phyloP scores from a whole-genome alignment of 2,113 vertebrate genomes.

The Calidris pugnax region DNA sequence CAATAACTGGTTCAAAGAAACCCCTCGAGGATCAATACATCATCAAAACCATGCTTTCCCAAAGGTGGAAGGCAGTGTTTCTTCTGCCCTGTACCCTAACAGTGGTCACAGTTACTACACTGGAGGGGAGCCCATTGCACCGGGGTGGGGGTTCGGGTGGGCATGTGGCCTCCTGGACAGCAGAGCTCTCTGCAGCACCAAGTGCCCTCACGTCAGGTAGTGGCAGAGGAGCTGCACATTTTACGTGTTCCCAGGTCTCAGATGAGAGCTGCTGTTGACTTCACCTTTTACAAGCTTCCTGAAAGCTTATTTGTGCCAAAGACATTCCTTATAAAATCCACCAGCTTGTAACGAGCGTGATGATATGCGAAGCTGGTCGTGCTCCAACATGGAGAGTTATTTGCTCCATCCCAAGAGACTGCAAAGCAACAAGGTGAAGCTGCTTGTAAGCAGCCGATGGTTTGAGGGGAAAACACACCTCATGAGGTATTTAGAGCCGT shows the following conservation, averaged over 20 bases:
- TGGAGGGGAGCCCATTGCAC: not conserved
- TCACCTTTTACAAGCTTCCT: not conserved
- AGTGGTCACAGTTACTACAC: not conserved
- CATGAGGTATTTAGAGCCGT: not conserved
- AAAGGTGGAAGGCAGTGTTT: not conserved
- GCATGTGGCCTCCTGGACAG: not conserved
- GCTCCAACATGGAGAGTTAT: not conserved
- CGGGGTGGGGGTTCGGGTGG: not conserved
- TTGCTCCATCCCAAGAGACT: not conserved
- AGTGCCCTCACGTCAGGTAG: not conserved
- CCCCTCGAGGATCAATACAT: not conserved
- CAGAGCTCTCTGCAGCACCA: not conserved
- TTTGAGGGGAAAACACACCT: conserved; percentile 5
- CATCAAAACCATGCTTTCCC: not conserved
- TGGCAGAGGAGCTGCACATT: not conserved
- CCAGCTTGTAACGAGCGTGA: not conserved
- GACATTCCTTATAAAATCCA: conserved; percentile 7
- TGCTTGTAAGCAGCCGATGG: not conserved
- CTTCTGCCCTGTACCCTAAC: not conserved
- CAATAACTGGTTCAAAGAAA: not conserved
- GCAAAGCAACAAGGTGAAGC: not conserved
- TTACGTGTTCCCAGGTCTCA: not conserved
- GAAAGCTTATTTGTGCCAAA: conserved; percentile 24
- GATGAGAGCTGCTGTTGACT: not conserved
- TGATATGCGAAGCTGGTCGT: not conserved